Base-by-base conservation (phyloP, 2,113 vertebrate species). In the Bothrops jararaca region DNA sequence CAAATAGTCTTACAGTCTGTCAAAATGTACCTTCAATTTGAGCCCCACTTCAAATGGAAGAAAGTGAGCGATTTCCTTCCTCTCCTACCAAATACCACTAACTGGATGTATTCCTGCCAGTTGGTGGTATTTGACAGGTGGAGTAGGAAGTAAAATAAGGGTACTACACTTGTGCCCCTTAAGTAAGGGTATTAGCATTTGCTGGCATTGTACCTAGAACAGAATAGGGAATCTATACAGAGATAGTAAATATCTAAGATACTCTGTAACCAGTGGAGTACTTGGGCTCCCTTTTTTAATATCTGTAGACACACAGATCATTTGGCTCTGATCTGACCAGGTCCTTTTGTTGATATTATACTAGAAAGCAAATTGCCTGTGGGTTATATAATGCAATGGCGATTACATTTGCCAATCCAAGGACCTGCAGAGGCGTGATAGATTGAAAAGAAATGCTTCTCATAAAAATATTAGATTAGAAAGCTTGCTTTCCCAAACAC, bases 281-380 rank as follows among this genome's bases (percentile, higher is more conserved):
- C 56, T 2, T 50, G 6, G 87, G 29, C 54, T 95, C 93, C 45
- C 85, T 93, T 53, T 89, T 92, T 90, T 89, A 85, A 9, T 94
- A 4, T 0, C 0, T 69, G 39, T 3, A 42, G 89, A 3, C 74
- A 86, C 57, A 5, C 91, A 95, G 91, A 90, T 85, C 20, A 42
- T 88, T 4, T 1, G 69, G 39, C 91, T 93, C 88, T 56, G 91
- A 85, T 1, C 50, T 85, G 86, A 69, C 0, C 50, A 90, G 53
- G 90, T 57, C 29, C 0, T 0, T 11, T 50, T 93, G 4, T 29
- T 0, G 34, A 39, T 7, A 60, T 34, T 57, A n/a, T 26, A 45
- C 7, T 45, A 23, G 26, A 50, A 56, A 91, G 24, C 87, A 48
- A 22, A 80, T 85, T 57, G 29, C 53, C 53, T 57, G 29, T 45